Conservation (phyloP, 2,113 vertebrate genomes). For the Gadus macrocephalus region DNA sequence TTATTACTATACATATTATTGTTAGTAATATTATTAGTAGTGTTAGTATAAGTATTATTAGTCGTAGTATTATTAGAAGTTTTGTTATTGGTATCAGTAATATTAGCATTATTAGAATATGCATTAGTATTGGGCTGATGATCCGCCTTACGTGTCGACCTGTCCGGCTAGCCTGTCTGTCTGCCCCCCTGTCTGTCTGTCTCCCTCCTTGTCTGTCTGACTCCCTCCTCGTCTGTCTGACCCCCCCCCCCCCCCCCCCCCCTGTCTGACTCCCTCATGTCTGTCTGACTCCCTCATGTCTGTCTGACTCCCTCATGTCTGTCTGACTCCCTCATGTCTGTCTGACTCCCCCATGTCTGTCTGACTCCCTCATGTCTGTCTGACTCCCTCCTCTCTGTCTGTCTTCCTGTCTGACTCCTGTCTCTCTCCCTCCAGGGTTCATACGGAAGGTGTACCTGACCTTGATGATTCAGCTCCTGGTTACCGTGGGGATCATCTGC, state of each 20-base stretch:
- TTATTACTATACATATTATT: too few species aligned
- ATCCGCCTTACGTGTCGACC: not conserved
- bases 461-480: constrained; percentile 72
- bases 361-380: not conserved
- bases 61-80: too few species aligned
- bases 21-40: too few species aligned
- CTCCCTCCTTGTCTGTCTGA: not conserved
- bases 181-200: not conserved
- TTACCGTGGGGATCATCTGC: constrained; percentile 73
- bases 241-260: too few species aligned
- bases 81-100: too few species aligned
- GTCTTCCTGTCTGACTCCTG: not conserved
- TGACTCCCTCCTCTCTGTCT: not conserved
- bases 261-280: too few species aligned
- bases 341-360: not conserved
- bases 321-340: not conserved
- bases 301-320: too few species aligned
- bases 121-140: too few species aligned
- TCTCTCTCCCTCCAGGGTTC: constrained; percentile 65
- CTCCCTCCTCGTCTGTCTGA: not conserved
- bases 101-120: too few species aligned
- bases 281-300: too few species aligned
- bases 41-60: too few species aligned
- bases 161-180: not conserved
- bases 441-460: constrained; percentile 78